Evolutionary conservation across 2,888 invertebrate species (phyloP).

Genomic region (Acronicta psi): DNA sequence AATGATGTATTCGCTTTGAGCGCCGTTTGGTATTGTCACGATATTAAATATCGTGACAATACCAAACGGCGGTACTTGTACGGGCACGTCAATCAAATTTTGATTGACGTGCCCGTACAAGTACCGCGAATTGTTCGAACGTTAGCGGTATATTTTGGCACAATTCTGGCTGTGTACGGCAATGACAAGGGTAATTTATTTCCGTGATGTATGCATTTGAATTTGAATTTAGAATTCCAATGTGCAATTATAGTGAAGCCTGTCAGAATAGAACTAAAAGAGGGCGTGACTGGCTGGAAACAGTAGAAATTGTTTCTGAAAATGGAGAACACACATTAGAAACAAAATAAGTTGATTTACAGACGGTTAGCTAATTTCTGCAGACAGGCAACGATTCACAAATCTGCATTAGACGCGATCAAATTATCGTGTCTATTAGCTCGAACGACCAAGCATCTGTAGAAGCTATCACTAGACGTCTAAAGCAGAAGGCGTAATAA

Average conservation of each 20-base stretch:
- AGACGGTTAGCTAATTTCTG: too few species aligned
- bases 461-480: not conserved
- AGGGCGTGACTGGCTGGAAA: not conserved
- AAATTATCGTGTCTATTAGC: slow-evolving; percentile 4
- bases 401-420: not conserved
- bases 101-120: slow-evolving; percentile 65
- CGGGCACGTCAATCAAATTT: too few species aligned
- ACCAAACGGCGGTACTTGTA: slow-evolving; percentile 63
- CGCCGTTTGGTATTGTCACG: slow-evolving; percentile 67
- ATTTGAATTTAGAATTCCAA: slow-evolving; percentile 31
- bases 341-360: too few species aligned
- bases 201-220: slow-evolving; percentile 43
- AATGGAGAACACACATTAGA: too few species aligned
- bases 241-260: slow-evolving; percentile 31
- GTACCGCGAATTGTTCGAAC: slow-evolving; percentile 45
- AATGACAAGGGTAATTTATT: slow-evolving; percentile 47
- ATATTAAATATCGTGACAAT: slow-evolving; percentile 67
- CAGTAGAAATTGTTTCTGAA: not conserved
- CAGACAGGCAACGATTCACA: too few species aligned
- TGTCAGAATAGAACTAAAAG: slow-evolving; percentile 6
- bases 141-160: slow-evolving; percentile 43
- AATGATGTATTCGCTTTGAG: slow-evolving; percentile 68
- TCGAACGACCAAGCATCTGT: not conserved
- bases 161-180: slow-evolving; percentile 28
- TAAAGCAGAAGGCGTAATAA: not conserved